Percentiles rank a stretch among this genome's conserved stretches.
These are phyloP conservation scores for Aphrophora alni DNA, from an alignment of 2,888 invertebrate species.

Conservation along the genomic window DNA sequence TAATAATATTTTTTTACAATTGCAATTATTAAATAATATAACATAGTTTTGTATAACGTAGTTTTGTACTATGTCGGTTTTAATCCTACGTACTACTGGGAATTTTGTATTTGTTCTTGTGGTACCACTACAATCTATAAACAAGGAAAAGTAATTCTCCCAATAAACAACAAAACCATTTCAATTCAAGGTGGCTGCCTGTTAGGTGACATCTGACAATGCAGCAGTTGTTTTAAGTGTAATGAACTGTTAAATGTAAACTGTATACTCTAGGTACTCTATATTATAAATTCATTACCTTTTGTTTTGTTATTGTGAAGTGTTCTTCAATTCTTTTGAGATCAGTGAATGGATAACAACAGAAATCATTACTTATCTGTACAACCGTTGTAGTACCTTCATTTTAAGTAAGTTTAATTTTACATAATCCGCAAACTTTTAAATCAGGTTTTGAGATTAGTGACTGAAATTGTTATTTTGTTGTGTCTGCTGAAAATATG, in stretches of 20 bases:
- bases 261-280: too few relatives aligned
- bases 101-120: neutral
- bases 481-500: too few relatives aligned
- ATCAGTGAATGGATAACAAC: neutral
- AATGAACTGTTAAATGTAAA: neutral
- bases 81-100: too few relatives aligned
- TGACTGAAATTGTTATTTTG: too few relatives aligned
- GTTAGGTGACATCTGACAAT: neutral
- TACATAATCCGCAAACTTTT: neutral
- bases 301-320: neutral
- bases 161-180: constrained; percentile 9
- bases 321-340: neutral
- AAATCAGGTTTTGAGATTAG: neutral
- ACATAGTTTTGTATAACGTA: too few relatives aligned
- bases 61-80: too few relatives aligned
- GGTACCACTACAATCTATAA: neutral
- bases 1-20: too few relatives aligned
- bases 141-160: neutral
- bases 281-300: too few relatives aligned
- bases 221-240: neutral
- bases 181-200: neutral
- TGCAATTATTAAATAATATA: too few relatives aligned
- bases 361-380: neutral
- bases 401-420: neutral
- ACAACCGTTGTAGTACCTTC: neutral